Evolutionary conservation across 2,113 vertebrate species (phyloP).

Genomic region (Eleginops maclovinus): DNA sequence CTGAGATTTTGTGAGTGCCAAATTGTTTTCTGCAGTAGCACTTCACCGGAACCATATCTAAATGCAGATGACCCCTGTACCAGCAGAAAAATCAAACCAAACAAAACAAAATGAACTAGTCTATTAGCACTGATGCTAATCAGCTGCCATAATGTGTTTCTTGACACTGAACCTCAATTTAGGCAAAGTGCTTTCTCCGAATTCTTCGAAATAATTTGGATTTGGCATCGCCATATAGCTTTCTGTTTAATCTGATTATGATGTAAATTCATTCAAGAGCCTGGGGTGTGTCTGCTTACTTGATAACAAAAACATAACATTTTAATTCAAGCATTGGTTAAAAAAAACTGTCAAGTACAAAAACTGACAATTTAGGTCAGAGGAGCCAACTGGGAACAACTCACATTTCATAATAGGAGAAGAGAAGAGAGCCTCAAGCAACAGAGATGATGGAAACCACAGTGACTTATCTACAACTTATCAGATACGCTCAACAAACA

Average conservation of each 20-base stretch:
- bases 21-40: slow-evolving; percentile 49
- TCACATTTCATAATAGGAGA: slow-evolving; percentile 56
- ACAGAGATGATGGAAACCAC: slow-evolving; percentile 52
- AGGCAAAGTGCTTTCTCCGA: not conserved
- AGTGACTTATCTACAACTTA: slow-evolving; percentile 70
- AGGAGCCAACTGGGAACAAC: slow-evolving; percentile 45
- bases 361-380: slow-evolving; percentile 66
- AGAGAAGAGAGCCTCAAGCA: slow-evolving; percentile 57
- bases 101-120: not conserved
- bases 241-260: slow-evolving; percentile 42
- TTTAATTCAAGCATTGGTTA: slow-evolving; percentile 31
- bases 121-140: slow-evolving; percentile 3
- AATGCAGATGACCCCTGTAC: slow-evolving; percentile 28
- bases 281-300: slow-evolving; percentile 50
- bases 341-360: slow-evolving; percentile 56
- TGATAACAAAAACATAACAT: slow-evolving; percentile 44
- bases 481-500: slow-evolving; percentile 71
- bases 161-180: slow-evolving; percentile 1
- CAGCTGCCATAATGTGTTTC: not conserved
- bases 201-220: slow-evolving; percentile 3
- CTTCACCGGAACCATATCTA: slow-evolving; percentile 29
- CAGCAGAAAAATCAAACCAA: slow-evolving; percentile 4
- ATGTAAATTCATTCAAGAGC: slow-evolving; percentile 62
- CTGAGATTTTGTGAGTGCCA: slow-evolving; percentile 60
- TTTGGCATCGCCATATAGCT: not conserved